Percentiles rank a stretch among this genome's conserved stretches.
Evolutionary conservation across 1,140 invertebrate species (phyloP).

Genomic region (Steinernema feltiae): DNA sequence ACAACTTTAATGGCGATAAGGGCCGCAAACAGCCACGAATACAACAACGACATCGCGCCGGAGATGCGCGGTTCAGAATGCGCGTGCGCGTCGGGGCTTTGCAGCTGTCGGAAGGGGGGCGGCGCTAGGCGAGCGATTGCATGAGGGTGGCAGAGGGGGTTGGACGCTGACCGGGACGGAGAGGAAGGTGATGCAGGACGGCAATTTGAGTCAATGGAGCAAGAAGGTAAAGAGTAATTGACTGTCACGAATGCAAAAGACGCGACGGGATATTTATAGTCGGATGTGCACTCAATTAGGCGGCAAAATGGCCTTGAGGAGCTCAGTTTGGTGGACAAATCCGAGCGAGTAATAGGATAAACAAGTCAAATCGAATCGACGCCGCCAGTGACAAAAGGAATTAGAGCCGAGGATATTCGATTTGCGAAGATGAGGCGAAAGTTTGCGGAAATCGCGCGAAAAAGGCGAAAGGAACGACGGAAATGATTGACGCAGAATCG

Average conservation of each 20-base stretch:
- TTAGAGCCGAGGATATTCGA: background rate
- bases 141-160: background rate
- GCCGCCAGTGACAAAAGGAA: background rate
- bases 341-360: background rate
- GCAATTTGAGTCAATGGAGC: background rate
- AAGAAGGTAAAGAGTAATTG: slow-evolving; percentile 3
- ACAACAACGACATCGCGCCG: slow-evolving; percentile 1
- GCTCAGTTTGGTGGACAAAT: too few relatives aligned
- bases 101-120: background rate
- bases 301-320: background rate
- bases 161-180: background rate
- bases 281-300: background rate
- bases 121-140: background rate
- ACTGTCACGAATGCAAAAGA: background rate
- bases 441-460: background rate
- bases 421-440: background rate
- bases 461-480: background rate
- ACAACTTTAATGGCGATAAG: background rate
- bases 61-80: background rate
- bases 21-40: background rate
- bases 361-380: background rate
- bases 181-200: too few relatives aligned
- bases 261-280: background rate
- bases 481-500: background rate
- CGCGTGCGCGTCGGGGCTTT: background rate